Evolutionary conservation across 2,113 vertebrate genomes (phyloP).

Genomic region (Ginglymostoma cirratum): DNA sequence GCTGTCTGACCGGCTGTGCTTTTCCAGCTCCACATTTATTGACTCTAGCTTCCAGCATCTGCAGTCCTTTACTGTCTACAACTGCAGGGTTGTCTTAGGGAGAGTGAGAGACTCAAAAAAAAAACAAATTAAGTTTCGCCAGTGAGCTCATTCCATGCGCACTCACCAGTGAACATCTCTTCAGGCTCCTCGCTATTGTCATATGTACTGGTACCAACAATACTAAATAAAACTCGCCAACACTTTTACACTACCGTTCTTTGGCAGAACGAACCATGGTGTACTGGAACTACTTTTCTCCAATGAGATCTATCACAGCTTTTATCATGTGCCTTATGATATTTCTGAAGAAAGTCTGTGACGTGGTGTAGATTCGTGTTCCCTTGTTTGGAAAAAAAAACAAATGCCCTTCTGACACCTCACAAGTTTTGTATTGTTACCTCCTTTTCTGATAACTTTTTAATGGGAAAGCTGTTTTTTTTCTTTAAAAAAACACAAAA

Average conservation of each 20-base stretch:
- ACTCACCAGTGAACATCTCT: constrained; percentile 32
- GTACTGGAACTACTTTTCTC: constrained; percentile 85
- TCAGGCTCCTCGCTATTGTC: constrained; percentile 32
- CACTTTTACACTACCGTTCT: constrained; percentile 59
- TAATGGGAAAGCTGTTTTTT: constrained; percentile 91
- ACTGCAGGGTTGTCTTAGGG: constrained; percentile 12
- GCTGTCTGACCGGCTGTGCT: no score
- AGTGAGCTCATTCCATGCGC: constrained; percentile 21
- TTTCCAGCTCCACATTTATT: no score
- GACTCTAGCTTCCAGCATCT: no score
- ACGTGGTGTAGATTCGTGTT: constrained; percentile 92
- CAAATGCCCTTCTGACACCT: constrained; percentile 95
- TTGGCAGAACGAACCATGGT: constrained; percentile 87
- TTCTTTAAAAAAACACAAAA: constrained; percentile 50
- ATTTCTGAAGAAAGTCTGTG: constrained; percentile 98
- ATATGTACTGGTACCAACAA: constrained; percentile 28
- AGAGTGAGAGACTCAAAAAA: background rate
- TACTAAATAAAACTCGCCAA: constrained; percentile 33
- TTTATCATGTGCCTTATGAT: constrained; percentile 96
- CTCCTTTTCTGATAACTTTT: constrained; percentile 96
- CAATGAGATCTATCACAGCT: constrained; percentile 98
- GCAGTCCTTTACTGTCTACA: background rate
- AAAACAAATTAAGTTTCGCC: background rate
- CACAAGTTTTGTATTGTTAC: constrained; percentile 99
- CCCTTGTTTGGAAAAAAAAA: constrained; percentile 91